Base-by-base conservation (phyloP, 2,888 invertebrate species). In the Eupithecia subumbrata region DNA sequence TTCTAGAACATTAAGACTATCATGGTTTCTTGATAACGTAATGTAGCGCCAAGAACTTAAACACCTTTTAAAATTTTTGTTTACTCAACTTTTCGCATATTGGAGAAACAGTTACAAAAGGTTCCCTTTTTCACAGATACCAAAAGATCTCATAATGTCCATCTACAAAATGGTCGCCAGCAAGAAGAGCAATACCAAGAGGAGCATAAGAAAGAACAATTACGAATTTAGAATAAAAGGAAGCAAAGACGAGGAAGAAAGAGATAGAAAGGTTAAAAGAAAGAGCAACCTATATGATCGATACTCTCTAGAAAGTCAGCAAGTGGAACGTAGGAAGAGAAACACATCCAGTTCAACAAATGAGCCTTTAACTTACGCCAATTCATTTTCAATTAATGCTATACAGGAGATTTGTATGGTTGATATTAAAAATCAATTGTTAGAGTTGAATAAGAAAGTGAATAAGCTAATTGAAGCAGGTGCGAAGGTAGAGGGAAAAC, bases 111-210 rank as follows among this genome's bases (percentile, higher is more conserved):
- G 8, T 43, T 14, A 0, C 8, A 18, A 30, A 9, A 30, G n/a
- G 18, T 37, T n/a, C n/a, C 5, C 12, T 68, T n/a, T 43, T n/a
- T 89, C 91, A 40, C 88, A 95, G 92, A 96, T 97, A 82, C 98
- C 98, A 0, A 96, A 96, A 84, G 97, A 98, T 67, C 92, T 98
- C 73, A 96, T 98, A 82, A 93, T 96, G 69, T 96, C 96, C 60
- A 96, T 97, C 69, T 97, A 97, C 89, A 96, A 96, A 84, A 92
- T 98, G 85, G 97, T 97, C 0, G 96, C 96, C 0, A 97, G 97
- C 80, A 95, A 96, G 16, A 96, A 96, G 83, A 95, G 95, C 81
- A 56, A 5, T 25, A 95, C 95, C 73, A 95, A 95, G 76, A 95
- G 95, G 84, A 96, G 95, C 81, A 88, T 95, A 74, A 91, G 95